These are phyloP conservation scores for Drosophila cyrtoloma DNA, from an alignment of 2,888 invertebrate species.

Conservation along the genomic window DNA sequence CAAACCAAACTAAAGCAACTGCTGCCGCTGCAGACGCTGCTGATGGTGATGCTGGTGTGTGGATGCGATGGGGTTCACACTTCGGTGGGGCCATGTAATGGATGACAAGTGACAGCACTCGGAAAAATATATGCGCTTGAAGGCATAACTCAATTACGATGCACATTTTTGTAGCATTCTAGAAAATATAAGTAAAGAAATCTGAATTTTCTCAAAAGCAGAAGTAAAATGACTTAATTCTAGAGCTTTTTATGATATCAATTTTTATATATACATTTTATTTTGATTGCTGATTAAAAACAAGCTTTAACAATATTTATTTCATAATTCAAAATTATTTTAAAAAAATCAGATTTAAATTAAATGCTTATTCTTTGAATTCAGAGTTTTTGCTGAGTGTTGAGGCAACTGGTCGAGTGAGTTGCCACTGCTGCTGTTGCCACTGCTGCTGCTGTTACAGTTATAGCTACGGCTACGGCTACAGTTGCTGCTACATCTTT, in stretches of 20 bases:
- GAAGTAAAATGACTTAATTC: neutral
- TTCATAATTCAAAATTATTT: neutral
- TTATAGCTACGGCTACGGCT: slow-evolving; percentile 25
- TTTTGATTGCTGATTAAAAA: neutral
- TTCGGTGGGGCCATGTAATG: slow-evolving; percentile 4
- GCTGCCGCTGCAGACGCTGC: slow-evolving; percentile 20
- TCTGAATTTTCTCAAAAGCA: neutral
- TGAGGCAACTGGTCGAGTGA: slow-evolving; percentile 1
- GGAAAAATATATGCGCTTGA: neutral
- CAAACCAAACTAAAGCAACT: slow-evolving; percentile 78
- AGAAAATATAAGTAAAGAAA: neutral
- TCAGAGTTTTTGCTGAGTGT: slow-evolving; percentile 3
- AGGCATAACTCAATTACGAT: neutral
- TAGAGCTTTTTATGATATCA: neutral
- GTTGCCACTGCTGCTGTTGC: slow-evolving; percentile 16
- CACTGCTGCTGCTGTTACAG: slow-evolving; percentile 34
- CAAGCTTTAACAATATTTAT: neutral
- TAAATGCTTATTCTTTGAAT: neutral
- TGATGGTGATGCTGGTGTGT: slow-evolving; percentile 10
- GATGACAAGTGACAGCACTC: slow-evolving; percentile 39
- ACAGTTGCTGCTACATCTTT: slow-evolving; percentile 8
- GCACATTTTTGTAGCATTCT: neutral
- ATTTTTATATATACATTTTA: fast-evolving
- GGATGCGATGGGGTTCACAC: slow-evolving; percentile 16
- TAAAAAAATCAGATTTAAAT: neutral